A percentile compares a stretch with the other conserved stretches of the same genome.
Evolutionary conservation across 2,113 vertebrate species (phyloP).

Genomic region (Triplophysa siluroides): DNA sequence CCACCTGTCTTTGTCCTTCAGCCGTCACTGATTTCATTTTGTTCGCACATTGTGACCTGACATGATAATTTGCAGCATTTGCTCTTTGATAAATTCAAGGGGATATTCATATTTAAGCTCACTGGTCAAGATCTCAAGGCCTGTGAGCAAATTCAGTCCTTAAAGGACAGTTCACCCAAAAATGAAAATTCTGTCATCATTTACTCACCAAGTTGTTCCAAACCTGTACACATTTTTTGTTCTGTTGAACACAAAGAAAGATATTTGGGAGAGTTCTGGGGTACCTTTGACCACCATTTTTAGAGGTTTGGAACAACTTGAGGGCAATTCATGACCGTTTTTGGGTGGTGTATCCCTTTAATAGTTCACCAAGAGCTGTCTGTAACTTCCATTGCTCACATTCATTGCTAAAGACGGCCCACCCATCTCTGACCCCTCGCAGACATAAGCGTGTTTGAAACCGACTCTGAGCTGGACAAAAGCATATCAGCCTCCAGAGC

Average conservation of each 20-base stretch:
- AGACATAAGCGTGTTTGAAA: slow-evolving; percentile 73
- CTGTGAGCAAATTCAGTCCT: not conserved
- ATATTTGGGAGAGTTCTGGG: no score
- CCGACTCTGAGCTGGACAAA: slow-evolving; percentile 69
- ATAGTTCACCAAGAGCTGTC: not conserved
- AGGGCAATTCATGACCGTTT: no score
- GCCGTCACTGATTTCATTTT: not conserved
- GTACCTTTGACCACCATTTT: no score
- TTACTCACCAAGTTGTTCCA: no score
- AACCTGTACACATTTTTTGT: no score
- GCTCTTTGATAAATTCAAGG: not conserved
- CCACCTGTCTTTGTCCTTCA: not conserved
- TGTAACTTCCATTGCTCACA: not conserved
- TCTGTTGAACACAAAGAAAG: no score
- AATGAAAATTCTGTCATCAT: not conserved
- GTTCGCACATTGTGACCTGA: not conserved
- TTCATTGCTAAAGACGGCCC: slow-evolving; percentile 37
- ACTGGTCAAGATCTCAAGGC: not conserved
- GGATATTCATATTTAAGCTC: not conserved
- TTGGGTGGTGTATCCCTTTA: not conserved
- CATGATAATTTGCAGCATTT: not conserved
- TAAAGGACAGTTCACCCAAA: no score
- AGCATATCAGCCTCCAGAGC: slow-evolving; percentile 62
- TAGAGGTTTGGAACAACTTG: no score
- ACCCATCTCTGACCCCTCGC: slow-evolving; percentile 68